Evolutionary conservation across 2,797 vertebrate species (phyloP).

Genomic region (Gymnocypris eckloni): DNA sequence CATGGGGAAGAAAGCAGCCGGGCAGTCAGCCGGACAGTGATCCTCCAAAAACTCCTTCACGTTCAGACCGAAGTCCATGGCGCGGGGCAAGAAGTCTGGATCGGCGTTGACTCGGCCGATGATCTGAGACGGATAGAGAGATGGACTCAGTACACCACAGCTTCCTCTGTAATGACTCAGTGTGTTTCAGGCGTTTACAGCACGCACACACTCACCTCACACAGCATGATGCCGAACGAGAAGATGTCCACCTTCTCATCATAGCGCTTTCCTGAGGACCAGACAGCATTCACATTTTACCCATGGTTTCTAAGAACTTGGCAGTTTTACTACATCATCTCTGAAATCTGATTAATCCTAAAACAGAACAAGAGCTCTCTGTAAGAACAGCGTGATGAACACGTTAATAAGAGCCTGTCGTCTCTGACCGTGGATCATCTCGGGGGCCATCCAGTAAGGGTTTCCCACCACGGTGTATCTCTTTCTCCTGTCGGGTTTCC

Average conservation of each 20-base stretch:
- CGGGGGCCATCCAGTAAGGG: constrained; percentile 99
- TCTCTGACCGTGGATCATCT: constrained; percentile 95
- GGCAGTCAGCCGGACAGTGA: constrained; percentile 88
- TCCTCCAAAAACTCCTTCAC: constrained; percentile 93
- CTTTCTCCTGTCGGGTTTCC: constrained; percentile 91
- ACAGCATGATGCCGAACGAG: constrained; percentile 97
- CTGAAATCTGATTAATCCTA: no score
- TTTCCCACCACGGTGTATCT: constrained; percentile 98
- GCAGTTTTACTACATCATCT: not conserved
- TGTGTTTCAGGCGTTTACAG: constrained; percentile 39
- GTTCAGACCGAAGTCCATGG: constrained; percentile 92
- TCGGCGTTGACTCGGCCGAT: constrained; percentile 96
- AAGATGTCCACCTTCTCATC: constrained; percentile 98
- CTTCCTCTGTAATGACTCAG: constrained; percentile 55
- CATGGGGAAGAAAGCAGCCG: constrained; percentile 90
- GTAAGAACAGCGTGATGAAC: no score
- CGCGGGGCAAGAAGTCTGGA: constrained; percentile 95
- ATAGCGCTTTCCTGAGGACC: constrained; percentile 88
- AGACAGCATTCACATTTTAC: not conserved
- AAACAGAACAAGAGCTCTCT: not conserved
- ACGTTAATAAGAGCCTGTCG: not conserved
- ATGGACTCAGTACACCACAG: constrained; percentile 17
- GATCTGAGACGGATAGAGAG: constrained; percentile 76
- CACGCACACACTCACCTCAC: constrained; percentile 87
- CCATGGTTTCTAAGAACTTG: not conserved